Base-by-base conservation (phyloP, 2,888 invertebrate species). In the Charanyca ferruginea region DNA sequence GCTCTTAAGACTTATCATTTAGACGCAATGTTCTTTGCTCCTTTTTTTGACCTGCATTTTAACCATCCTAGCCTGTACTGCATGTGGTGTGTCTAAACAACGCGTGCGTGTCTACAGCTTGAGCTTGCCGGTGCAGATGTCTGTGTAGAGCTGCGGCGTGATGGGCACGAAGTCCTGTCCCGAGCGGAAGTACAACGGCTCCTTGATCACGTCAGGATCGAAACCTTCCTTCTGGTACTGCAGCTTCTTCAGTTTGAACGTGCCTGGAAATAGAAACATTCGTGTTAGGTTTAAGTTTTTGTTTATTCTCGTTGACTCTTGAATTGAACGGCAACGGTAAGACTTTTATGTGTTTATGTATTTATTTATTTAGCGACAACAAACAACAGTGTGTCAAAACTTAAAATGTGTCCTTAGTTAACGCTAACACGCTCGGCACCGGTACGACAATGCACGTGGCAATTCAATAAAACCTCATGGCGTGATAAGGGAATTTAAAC, bases 241-340 rank as follows among this genome's bases (percentile, higher is more conserved):
- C 4, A 97, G 96, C 90, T 99, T 99, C 93, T 98, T 98, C 81
- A 99, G 91, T 94, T 99, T 99, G 91, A 98, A 99, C 0, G 99
- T 99, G 52, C 98, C 98, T 96, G 96, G 90, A 85, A 87, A 91
- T 23, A 3, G 2, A n/a, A 54, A 57, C 22, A 13, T 28, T 7
- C 3, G 5, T 16, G 1, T 42, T 28, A 22, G 6, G n/a, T 28
- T n/a, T n/a, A 28, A 28, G 28, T 28, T 28, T 28, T 28, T 28
- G 8, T 8, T 28, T 25, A 25, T 3, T 3, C 3, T 25, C 3
- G 25, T 7, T 28, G 28, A 28, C 8, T 25, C 25, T 28, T n/a
- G n/a, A n/a, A n/a, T n/a, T n/a, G n/a, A n/a, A n/a, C n/a, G n/a
- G n/a, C n/a, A n/a, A n/a, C n/a, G n/a, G n/a, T n/a, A n/a, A n/a